Evolutionary conservation across 2,113 vertebrate genomes (phyloP).

Genomic region (Nymphicus hollandicus): DNA sequence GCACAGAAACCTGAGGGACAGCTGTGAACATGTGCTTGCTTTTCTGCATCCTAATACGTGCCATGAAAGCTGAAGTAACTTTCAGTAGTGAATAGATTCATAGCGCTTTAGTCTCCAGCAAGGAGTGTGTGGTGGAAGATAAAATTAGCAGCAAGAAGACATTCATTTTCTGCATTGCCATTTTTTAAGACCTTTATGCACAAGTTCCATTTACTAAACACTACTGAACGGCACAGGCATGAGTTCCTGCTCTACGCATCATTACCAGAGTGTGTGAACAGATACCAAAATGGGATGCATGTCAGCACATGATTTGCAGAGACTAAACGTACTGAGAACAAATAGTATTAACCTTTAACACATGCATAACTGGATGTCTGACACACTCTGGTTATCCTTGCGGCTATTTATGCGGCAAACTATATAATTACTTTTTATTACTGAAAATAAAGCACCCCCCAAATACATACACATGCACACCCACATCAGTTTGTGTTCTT

Average conservation of each 20-base stretch:
- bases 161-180: slow-evolving; percentile 38
- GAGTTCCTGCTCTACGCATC: slow-evolving; percentile 32
- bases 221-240: slow-evolving; percentile 38
- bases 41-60: background rate
- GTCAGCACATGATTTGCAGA: slow-evolving; percentile 72
- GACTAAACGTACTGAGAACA: slow-evolving; percentile 54
- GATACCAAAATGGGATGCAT: slow-evolving; percentile 56
- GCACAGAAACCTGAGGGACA: background rate
- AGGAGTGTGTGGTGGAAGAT: background rate
- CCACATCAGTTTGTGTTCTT: slow-evolving; percentile 42
- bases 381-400: slow-evolving; percentile 57
- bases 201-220: slow-evolving; percentile 51
- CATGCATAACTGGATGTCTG: slow-evolving; percentile 66
- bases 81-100: slow-evolving; percentile 13
- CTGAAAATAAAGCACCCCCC: slow-evolving; percentile 20
- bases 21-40: background rate
- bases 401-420: slow-evolving; percentile 61
- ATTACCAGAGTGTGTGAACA: slow-evolving; percentile 56
- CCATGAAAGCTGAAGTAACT: background rate
- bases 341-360: slow-evolving; percentile 64
- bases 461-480: background rate
- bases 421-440: slow-evolving; percentile 74
- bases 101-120: background rate
- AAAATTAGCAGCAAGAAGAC: slow-evolving; percentile 40
- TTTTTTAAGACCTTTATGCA: slow-evolving; percentile 66